phyloP scores from a whole-genome alignment of 2,113 vertebrate species.

The Desmodus rotundus region DNA sequence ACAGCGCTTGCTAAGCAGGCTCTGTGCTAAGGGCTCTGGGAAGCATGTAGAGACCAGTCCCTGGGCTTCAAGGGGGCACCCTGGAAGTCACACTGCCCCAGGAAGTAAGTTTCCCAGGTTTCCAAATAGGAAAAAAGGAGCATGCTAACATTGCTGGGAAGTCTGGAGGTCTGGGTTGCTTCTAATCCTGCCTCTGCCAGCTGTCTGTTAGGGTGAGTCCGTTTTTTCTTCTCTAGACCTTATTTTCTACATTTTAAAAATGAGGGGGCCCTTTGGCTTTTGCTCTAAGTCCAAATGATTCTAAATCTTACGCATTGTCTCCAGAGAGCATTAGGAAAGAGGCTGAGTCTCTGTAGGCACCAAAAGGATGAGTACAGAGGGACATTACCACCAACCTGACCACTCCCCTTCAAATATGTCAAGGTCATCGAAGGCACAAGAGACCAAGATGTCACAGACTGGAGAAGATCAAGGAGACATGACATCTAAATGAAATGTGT shows the following conservation, averaged over 20 bases:
- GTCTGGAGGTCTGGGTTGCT: not conserved
- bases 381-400: not conserved
- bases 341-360: not conserved
- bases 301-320: not conserved
- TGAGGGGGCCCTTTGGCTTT: not conserved
- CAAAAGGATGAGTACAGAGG: not conserved
- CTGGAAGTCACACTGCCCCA: not conserved
- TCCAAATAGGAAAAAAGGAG: not conserved
- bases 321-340: not conserved
- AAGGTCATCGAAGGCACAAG: not conserved
- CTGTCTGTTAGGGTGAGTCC: not conserved
- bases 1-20: accelerated
- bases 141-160: not conserved
- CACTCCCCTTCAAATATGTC: not conserved
- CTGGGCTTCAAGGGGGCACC: not conserved
- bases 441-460: not conserved
- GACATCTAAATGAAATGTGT: not conserved
- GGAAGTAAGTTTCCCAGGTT: not conserved
- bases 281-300: not conserved
- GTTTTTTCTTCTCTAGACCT: not conserved
- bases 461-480: not conserved
- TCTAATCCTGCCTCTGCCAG: not conserved
- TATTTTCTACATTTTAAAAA: not conserved
- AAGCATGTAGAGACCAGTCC: accelerated
- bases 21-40: not conserved